Percentiles rank a stretch among this genome's conserved stretches.
Evolutionary conservation across 2,113 vertebrate species (phyloP).

Genomic region (Montifringilla adamsi): DNA sequence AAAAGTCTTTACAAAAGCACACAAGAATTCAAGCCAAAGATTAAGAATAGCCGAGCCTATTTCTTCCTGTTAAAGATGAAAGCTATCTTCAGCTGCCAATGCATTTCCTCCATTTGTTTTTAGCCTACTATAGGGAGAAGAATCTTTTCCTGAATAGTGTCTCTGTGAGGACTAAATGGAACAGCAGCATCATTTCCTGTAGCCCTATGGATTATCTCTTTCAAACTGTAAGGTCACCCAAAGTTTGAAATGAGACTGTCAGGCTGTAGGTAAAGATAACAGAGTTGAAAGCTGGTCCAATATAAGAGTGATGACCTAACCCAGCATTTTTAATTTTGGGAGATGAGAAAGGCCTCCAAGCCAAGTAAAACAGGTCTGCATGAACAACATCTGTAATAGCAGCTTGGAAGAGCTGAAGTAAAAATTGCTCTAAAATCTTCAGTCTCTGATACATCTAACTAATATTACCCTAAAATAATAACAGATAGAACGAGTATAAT

Average conservation of each 20-base stretch:
- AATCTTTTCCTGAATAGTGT: not conserved
- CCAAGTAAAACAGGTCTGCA: not conserved
- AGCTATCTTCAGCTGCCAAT: slow-evolving; percentile 9
- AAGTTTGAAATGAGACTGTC: not conserved
- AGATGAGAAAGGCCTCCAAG: not conserved
- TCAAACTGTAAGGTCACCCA: not conserved
- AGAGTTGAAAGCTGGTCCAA: not conserved
- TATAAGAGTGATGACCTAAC: not conserved
- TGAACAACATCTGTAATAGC: not conserved
- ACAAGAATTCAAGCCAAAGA: not conserved
- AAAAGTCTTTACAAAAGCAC: not conserved
- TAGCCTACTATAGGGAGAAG: not conserved
- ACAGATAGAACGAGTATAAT: not conserved
- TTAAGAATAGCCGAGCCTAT: not conserved
- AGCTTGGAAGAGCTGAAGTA: not conserved
- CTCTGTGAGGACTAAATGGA: not conserved
- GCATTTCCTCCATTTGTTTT: slow-evolving; percentile 22
- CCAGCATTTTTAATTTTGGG: not conserved
- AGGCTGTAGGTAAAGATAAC: not conserved
- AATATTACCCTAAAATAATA: not conserved
- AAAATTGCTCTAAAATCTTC: not conserved
- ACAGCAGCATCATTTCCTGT: not conserved
- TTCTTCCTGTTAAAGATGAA: not conserved
- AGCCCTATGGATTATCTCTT: not conserved
- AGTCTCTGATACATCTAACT: not conserved